Base-by-base conservation (phyloP, 2,888 invertebrate genomes). In the Steinernema scapterisci region DNA sequence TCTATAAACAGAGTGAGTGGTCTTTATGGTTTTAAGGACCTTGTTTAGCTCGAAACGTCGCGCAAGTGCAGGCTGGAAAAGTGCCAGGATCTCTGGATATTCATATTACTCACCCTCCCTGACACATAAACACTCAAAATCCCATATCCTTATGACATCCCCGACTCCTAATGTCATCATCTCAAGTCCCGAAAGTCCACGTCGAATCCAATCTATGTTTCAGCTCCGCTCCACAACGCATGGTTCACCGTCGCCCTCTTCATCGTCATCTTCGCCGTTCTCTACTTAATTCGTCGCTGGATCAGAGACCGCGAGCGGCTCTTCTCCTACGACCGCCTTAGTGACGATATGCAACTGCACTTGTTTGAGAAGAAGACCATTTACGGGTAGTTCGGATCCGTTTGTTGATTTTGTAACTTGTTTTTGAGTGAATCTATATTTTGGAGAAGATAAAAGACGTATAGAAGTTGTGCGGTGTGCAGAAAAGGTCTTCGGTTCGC, bases 211-310 rank as follows among this genome's bases (percentile, higher is more conserved):
- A n/a, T n/a, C n/a, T n/a, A n/a, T 23, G 5, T 54, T 54, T 54
- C 54, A 54, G 54, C 54, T 11, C 54, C 54, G 25, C 54, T 54
- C 54, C 54, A 54, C 54, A 54, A 54, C 54, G 54, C 54, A 21
- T 54, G 54, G 54, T 54, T 54, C 54, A 54, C 54, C 21, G 54
- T 54, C 54, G 54, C 54, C 27, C 54, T 54, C 16, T 54, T 54
- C 54, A 54, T 54, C 54, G 27, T 54, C 54, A 54, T 54, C 54
- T 54, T 54, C 54, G 54, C 54, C 54, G 54, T 54, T 6, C 54
- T 54, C 54, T 54, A 23, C 54, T 3, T 54, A 9, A 23, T 54
- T 27, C 19, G 54, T 13, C 54, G 54, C 54, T 54, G 54, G 54
- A 54, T 54, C 54, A 54, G 25, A 54, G 54, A 54, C 13, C 54